Evolutionary conservation across 2,888 invertebrate species (phyloP).

Genomic region (Nasonovia ribisnigri): DNA sequence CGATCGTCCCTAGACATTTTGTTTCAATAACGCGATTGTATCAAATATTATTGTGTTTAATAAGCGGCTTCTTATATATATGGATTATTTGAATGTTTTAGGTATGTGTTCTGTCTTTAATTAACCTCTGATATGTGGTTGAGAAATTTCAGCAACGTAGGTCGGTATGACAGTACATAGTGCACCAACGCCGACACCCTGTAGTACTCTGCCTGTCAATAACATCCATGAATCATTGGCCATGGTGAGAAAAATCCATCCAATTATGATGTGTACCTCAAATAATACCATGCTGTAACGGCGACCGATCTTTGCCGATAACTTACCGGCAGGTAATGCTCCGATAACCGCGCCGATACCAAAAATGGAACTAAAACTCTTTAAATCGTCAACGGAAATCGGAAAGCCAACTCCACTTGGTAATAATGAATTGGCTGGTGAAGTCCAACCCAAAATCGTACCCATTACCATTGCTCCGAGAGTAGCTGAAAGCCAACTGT

Average conservation of each 20-base stretch:
- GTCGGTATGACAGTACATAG: constrained; percentile 87
- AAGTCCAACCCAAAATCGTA: constrained; percentile 85
- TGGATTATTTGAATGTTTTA: background rate
- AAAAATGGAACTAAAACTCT: constrained; percentile 80
- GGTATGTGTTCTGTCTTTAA: background rate
- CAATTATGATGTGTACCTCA: constrained; percentile 76
- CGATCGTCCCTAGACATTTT: too few relatives aligned
- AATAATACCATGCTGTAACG: constrained; percentile 78
- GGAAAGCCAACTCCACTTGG: constrained; percentile 66
- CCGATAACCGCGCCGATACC: constrained; percentile 83
- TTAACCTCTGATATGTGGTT: constrained; percentile 81
- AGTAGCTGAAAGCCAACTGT: constrained; percentile 74
- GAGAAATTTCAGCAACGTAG: constrained; percentile 90
- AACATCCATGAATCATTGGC: constrained; percentile 76
- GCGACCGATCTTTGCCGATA: constrained; percentile 79
- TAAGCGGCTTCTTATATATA: background rate
- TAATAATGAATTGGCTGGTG: constrained; percentile 81
- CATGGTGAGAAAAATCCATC: constrained; percentile 81
- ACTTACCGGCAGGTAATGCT: constrained; percentile 79
- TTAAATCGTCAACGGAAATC: constrained; percentile 68
- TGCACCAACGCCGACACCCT: constrained; percentile 81
- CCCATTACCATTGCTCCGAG: constrained; percentile 82
- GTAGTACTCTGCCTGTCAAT: constrained; percentile 80
- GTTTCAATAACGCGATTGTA: too few relatives aligned
- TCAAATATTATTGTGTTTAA: too few relatives aligned